Evolutionary conservation across 2,888 invertebrate genomes (phyloP).

Genomic region (Mythimna lalbum): DNA sequence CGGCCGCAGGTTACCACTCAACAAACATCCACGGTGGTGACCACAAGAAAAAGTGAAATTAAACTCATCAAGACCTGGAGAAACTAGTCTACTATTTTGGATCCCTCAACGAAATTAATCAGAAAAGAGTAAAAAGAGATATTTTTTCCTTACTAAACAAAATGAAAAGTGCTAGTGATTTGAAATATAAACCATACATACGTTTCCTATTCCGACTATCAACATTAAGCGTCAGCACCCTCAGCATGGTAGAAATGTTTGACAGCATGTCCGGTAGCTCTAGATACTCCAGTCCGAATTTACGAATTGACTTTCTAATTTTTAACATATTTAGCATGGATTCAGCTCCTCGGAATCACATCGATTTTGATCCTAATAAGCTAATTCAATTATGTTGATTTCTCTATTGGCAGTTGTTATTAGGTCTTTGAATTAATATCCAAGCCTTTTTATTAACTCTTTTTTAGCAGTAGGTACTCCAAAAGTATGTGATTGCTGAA

Average conservation of each 20-base stretch:
- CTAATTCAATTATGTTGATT: not conserved
- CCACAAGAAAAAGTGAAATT: not conserved
- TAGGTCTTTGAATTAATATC: not conserved
- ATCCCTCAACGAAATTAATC: not conserved
- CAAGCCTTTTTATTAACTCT: too few species aligned
- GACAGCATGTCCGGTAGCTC: constrained; percentile 77
- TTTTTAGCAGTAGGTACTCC: not conserved
- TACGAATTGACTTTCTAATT: constrained; percentile 39
- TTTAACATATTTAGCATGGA: not conserved
- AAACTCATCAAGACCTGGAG: not conserved
- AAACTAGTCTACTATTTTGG: not conserved
- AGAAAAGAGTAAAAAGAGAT: too few species aligned
- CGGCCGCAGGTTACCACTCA: too few species aligned
- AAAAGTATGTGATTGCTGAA: not conserved
- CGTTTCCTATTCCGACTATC: constrained; percentile 58
- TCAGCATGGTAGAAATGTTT: constrained; percentile 72
- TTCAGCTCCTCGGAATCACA: not conserved
- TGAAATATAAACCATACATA: constrained; percentile 26
- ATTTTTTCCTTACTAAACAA: not conserved
- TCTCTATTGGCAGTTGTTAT: not conserved
- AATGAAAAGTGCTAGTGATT: not conserved
- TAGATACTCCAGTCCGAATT: constrained; percentile 69
- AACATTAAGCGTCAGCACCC: constrained; percentile 71
- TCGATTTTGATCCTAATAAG: not conserved
- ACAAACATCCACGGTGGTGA: not conserved